Evolutionary conservation across 2,113 vertebrate genomes (phyloP).

Genomic region (Pyrgilauda ruficollis): DNA sequence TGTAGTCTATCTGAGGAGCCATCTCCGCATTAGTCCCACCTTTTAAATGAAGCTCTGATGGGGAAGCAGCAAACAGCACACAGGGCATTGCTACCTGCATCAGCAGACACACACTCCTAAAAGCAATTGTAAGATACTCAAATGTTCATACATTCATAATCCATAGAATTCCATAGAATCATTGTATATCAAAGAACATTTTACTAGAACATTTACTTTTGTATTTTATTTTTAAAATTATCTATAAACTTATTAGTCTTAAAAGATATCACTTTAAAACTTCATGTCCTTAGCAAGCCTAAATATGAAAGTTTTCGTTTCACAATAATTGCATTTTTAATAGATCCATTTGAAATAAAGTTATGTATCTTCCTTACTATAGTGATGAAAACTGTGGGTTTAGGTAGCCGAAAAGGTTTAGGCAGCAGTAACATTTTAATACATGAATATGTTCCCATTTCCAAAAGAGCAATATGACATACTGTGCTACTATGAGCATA

Average conservation of each 20-base stretch:
- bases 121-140: constrained; percentile 1
- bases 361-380: neutral
- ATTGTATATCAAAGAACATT: neutral
- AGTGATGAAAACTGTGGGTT: neutral
- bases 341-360: neutral
- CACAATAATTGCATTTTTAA: neutral
- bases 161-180: neutral
- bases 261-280: neutral
- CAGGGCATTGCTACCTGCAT: constrained; percentile 93
- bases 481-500: rapidly evolving
- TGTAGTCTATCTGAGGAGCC: constrained; percentile 98
- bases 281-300: neutral
- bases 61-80: constrained; percentile 83
- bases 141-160: neutral
- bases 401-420: neutral
- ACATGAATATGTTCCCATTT: neutral
- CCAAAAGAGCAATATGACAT: neutral
- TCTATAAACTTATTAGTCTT: neutral
- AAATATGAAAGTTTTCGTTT: neutral
- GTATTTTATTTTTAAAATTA: neutral
- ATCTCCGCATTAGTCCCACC: constrained; percentile 97
- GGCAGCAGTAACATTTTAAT: neutral
- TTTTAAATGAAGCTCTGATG: constrained; percentile 86
- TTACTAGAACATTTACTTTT: neutral
- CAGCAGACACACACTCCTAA: constrained; percentile 93